Evolutionary conservation across 1,140 invertebrate species (phyloP), one percentile per base, ranked within the genome.

Genomic region (Drosophila hydei): DNA sequence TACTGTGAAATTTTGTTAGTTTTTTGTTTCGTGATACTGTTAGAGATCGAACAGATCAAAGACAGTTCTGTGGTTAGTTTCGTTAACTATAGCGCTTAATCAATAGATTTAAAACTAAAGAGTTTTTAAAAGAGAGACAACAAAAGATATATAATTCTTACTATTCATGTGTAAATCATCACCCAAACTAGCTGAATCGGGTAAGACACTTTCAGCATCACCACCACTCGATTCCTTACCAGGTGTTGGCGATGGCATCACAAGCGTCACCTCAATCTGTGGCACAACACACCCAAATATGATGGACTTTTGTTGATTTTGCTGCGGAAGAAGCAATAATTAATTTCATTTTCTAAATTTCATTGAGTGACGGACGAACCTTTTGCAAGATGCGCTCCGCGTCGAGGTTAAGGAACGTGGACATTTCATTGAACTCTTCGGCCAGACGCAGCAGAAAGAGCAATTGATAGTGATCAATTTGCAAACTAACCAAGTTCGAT

Each of bases 401-500:
- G 90, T 98, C 97, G 45, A 96, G 92, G 14, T 95, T 94, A 25
- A 98, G 91, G 91, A 96, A 97, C 2, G 96, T 95, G 2, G 95
- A 93, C 92, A 98, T 92, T 90, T 97, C 96, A 2, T 95, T 93
- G 5, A 97, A 79, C n/a, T 95, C 94, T 92, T 99, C 97, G 19
- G 95, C 93, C 47, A 98, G 92, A 47, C 97, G 93, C 80, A 98
- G 91, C 21, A 99, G 91, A 91, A 99, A 98, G 50, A 99, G 93
- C 91, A 96, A 96, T 92, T 99, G 98, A 92, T 97, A 98, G 92
- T 99, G 97, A 93, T 97, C 98, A 33, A 98, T 93, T 91, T 98
- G 97, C 1, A 97, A 91, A 72, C 96, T 97, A 40, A 96, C 94
- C 75, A 97, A 92, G 90, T 96, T 96, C 11, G 95, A 95, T 54